These are phyloP conservation scores for Aythya fuligula DNA, from an alignment of 2,797 vertebrate species.

Conservation along the genomic window DNA sequence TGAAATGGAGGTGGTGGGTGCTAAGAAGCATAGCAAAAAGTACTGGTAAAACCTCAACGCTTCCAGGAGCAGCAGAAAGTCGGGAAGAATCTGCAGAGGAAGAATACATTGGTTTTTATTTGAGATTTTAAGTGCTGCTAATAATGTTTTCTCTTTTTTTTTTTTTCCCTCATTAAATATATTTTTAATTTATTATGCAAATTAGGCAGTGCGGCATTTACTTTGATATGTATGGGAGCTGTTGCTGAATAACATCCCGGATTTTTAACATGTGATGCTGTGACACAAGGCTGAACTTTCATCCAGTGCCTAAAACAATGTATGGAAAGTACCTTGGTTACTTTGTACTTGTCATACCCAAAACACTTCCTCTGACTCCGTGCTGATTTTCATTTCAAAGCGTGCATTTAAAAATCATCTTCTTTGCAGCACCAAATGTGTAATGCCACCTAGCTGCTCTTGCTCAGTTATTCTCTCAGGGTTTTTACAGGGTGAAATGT, in stretches of 20 bases:
- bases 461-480: not conserved
- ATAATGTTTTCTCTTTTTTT: not conserved
- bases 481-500: constrained; percentile 16
- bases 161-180: not conserved
- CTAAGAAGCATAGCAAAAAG: not conserved
- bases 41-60: not conserved
- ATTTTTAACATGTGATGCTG: not conserved
- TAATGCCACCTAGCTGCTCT: not conserved
- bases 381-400: not conserved
- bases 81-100: not conserved
- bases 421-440: not conserved
- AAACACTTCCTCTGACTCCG: not conserved
- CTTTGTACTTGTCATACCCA: not conserved
- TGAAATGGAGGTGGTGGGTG: not conserved
- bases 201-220: not conserved
- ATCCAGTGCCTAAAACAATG: not conserved
- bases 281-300: not conserved
- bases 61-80: not conserved
- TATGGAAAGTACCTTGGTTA: not conserved
- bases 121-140: not conserved
- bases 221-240: not conserved
- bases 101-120: not conserved
- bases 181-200: not conserved
- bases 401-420: not conserved
- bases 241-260: not conserved